These are phyloP conservation scores for Drosophila nannoptera DNA, from an alignment of 1,140 invertebrate species.

Conservation along the genomic window DNA sequence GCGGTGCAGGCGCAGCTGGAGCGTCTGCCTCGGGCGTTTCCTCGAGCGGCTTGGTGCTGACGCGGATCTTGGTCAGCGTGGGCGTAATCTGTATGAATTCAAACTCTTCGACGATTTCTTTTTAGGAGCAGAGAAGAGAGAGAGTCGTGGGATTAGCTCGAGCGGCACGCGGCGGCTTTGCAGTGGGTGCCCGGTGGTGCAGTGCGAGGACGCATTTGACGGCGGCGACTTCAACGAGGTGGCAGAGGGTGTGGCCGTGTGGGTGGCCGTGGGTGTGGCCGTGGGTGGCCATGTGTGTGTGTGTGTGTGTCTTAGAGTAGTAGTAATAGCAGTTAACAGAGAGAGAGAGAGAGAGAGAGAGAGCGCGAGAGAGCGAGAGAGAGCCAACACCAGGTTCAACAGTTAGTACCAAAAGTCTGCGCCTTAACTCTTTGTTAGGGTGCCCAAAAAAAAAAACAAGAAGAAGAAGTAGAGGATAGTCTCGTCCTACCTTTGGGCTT, in stretches of 20 bases:
- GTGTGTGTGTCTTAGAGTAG: too few relatives aligned
- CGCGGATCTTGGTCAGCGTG: slow-evolving; percentile 87
- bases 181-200: slow-evolving; percentile 32
- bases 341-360: too few relatives aligned
- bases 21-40: slow-evolving; percentile 9
- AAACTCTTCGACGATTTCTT: slow-evolving; percentile 79
- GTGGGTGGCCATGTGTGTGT: too few relatives aligned
- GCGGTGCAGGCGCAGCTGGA: slow-evolving; percentile 20
- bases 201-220: slow-evolving; percentile 21
- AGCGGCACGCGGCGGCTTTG: slow-evolving; percentile 7
- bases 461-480: background rate
- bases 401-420: slow-evolving; percentile 37
- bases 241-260: slow-evolving; percentile 30
- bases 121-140: slow-evolving; percentile 16
- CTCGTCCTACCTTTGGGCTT: slow-evolving; percentile 86
- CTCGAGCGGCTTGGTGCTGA: slow-evolving; percentile 82
- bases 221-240: slow-evolving; percentile 52
- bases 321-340: too few relatives aligned
- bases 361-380: slow-evolving; percentile 18
- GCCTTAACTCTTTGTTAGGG: slow-evolving; percentile 5
- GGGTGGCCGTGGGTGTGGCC: background rate
- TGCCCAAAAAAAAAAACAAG: too few relatives aligned
- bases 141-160: background rate
- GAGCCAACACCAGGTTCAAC: slow-evolving; percentile 60
- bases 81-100: slow-evolving; percentile 90